Evolutionary conservation across 2,797 vertebrate species (phyloP), one percentile per base, ranked within the genome.

Genomic region (Coluber constrictor): DNA sequence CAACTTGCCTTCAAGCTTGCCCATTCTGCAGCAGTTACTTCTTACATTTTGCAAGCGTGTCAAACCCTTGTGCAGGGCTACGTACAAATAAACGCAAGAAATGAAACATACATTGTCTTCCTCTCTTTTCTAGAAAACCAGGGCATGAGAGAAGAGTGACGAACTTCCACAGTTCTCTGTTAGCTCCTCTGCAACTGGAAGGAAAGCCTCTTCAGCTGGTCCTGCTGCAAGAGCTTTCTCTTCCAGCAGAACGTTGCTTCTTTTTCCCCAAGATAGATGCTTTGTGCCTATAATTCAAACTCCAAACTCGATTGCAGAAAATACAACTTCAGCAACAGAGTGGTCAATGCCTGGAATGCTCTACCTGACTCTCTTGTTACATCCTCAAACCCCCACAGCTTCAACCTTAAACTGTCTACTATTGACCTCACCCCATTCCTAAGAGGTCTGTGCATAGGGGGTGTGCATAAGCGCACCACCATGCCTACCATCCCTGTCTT

Each of bases 341-440:
- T 51, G 47, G 1, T 51, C 47, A 51, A 8, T 6, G 47, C 47
- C 47, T 51, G 47, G 7, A 51, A 51, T 51, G 47, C 47, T 51
- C 47, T 51, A 51, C 0, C 47, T 51, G 47, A 51, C 47, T 51
- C 47, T 51, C 6, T 51, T 51, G 47, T 51, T 51, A 51, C 47
- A 8, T 51, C 47, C 47, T 51, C 47, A 51, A 51, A 51, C 7
- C 0, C 47, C 0, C 47, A 51, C 47, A 51, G 47, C 47, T 51
- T 51, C 47, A 51, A 8, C 47, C 47, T 51, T 51, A 51, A 8
- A 51, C 7, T 51, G 47, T 51, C 47, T 7, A 51, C 6, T 0
- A 0, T 51, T 0, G 47, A 51, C 0, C 47, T 51, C 47, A 8
- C 1, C 47, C 47, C 47, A 51, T 51, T 51, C 47, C 47, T 0